These are phyloP conservation scores for Clunio marinus DNA, from an alignment of 2,888 invertebrate genomes.

Conservation along the genomic window DNA sequence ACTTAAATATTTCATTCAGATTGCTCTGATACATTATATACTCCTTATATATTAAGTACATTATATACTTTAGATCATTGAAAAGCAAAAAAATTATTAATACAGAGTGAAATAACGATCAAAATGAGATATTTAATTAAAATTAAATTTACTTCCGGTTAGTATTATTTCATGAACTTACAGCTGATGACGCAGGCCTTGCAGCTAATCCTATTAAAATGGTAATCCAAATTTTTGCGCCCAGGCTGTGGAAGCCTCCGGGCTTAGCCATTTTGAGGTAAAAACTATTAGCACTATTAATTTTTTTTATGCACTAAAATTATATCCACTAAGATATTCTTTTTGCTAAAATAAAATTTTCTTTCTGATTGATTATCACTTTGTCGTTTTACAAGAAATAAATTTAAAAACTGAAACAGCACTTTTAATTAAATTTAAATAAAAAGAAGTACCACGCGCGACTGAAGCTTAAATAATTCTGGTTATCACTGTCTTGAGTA, in stretches of 20 bases:
- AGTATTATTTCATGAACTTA: neutral
- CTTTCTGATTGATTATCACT: neutral
- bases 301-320: neutral
- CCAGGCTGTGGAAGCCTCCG: slow-evolving; percentile 1
- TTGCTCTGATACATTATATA: no score
- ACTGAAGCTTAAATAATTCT: slow-evolving; percentile 28
- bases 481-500: slow-evolving; percentile 27
- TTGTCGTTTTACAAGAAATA: neutral
- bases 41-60: no score
- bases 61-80: no score
- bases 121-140: no score
- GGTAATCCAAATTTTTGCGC: neutral
- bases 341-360: slow-evolving; percentile 1
- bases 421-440: neutral
- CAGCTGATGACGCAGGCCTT: neutral
- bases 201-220: slow-evolving; percentile 6
- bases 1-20: no score
- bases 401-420: neutral
- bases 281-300: neutral
- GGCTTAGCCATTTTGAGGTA: neutral
- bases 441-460: neutral
- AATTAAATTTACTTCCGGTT: neutral
- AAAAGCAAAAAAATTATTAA: no score
- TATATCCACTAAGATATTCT: no score
- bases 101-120: no score